phyloP scores from a whole-genome alignment of 2,797 vertebrate species.

The Sandelia bainsii region DNA sequence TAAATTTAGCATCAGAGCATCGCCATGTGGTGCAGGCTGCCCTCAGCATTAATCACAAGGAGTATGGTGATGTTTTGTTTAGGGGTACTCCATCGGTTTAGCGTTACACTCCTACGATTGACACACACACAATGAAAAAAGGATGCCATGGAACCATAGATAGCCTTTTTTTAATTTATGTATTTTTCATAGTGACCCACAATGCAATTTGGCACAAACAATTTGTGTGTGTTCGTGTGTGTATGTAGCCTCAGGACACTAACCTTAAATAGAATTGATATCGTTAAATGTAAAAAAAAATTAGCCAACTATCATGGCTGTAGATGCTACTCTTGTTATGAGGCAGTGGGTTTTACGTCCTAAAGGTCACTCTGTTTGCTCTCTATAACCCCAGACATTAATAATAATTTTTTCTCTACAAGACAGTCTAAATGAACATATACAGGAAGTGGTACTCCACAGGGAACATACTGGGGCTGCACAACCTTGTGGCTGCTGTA shows the following conservation, averaged over 20 bases:
- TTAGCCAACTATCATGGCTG: too few relatives aligned
- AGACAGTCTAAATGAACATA: constrained; percentile 14
- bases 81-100: not conserved
- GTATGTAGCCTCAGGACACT: not conserved
- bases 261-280: not conserved
- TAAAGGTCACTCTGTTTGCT: too few relatives aligned
- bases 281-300: too few relatives aligned
- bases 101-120: not conserved
- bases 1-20: not conserved
- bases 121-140: not conserved
- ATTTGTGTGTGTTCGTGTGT: rapidly evolving
- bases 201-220: not conserved
- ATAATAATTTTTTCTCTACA: constrained; percentile 1
- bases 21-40: too few relatives aligned
- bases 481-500: constrained; percentile 10
- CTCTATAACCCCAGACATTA: not conserved
- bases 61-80: not conserved
- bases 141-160: not conserved
- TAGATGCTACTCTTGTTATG: too few relatives aligned
- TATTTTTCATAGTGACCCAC: not conserved
- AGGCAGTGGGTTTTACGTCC: too few relatives aligned
- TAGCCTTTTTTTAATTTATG: not conserved
- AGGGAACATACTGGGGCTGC: constrained; percentile 8
- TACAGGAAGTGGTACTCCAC: not conserved
- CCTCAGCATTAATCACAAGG: too few relatives aligned